A percentile compares a stretch with the other conserved stretches of the same genome.
phyloP scores from a whole-genome alignment of 2,113 vertebrate genomes.

The Carollia perspicillata region DNA sequence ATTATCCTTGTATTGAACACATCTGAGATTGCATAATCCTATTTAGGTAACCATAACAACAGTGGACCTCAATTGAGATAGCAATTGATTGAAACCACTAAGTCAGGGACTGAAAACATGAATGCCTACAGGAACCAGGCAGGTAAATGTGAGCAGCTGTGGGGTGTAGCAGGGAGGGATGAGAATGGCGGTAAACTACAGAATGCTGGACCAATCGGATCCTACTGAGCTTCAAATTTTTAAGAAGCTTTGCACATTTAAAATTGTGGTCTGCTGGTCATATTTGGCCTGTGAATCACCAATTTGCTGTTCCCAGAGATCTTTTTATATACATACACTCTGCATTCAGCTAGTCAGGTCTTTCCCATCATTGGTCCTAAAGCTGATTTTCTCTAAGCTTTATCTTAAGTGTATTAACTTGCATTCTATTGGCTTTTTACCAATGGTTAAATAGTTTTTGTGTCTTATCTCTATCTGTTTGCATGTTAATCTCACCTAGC shows the following conservation, averaged over 20 bases:
- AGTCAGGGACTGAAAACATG: not conserved
- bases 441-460: not conserved
- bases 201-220: not conserved
- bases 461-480: not conserved
- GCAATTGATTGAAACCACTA: not conserved
- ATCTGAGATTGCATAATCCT: not conserved
- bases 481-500: not conserved
- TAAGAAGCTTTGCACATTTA: not conserved
- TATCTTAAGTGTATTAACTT: not conserved
- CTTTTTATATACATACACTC: not conserved
- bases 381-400: not conserved
- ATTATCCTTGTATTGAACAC: not conserved
- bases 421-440: not conserved
- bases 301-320: not conserved
- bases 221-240: not conserved
- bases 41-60: conserved; percentile 49
- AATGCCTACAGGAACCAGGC: not conserved
- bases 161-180: not conserved
- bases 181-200: not conserved
- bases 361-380: not conserved
- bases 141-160: not conserved
- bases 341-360: not conserved
- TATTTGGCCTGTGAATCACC: not conserved
- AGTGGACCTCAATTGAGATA: not conserved
- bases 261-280: not conserved